These are phyloP conservation scores for Microctonus brassicae DNA, from an alignment of 2,888 invertebrate species.

Conservation along the genomic window DNA sequence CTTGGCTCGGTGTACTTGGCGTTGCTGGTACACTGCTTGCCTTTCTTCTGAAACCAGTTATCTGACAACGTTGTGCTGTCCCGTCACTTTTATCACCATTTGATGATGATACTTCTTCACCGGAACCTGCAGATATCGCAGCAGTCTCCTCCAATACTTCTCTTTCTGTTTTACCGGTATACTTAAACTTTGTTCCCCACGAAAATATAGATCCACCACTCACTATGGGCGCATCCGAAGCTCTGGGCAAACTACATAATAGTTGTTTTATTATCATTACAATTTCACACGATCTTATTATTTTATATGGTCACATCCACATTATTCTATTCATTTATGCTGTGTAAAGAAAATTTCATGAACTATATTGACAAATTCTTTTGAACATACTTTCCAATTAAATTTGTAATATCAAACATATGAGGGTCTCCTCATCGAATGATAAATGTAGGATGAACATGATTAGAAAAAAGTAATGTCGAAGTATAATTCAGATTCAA, in stretches of 20 bases:
- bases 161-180: constrained; percentile 91
- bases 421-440: too few relatives aligned
- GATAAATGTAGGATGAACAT: too few relatives aligned
- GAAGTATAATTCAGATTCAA: too few relatives aligned
- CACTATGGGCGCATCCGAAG: constrained; percentile 88
- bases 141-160: constrained; percentile 90
- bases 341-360: too few relatives aligned
- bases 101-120: constrained; percentile 24
- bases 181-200: constrained; percentile 94
- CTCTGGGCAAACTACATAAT: constrained; percentile 81
- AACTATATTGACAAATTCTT: too few relatives aligned
- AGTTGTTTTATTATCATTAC: not conserved
- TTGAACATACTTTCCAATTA: too few relatives aligned
- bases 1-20: constrained; percentile 85
- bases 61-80: constrained; percentile 75
- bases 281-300: too few relatives aligned
- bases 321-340: too few relatives aligned
- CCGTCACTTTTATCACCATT: constrained; percentile 71
- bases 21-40: constrained; percentile 90
- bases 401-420: too few relatives aligned
- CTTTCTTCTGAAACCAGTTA: constrained; percentile 78
- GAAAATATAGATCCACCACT: constrained; percentile 93
- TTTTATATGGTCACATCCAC: not conserved
- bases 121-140: constrained; percentile 48
- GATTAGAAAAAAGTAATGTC: too few relatives aligned